Evolutionary conservation across 64 coral and sea anemone genomes (phyloP).

Genomic region (Cladopsammia gracilis): DNA sequence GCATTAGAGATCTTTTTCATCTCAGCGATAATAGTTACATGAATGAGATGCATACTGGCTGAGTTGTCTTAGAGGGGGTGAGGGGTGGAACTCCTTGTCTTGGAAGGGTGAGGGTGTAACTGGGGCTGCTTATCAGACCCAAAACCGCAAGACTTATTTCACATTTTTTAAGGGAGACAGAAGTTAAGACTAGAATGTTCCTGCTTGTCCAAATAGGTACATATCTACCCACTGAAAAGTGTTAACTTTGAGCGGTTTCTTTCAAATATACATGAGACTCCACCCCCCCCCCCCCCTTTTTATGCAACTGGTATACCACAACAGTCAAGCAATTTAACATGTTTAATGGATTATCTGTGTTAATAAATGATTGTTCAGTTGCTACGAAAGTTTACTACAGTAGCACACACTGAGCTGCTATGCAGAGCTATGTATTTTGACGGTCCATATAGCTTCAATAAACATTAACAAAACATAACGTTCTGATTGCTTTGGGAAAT

Average conservation of each 20-base stretch:
- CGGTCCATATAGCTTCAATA: slow-evolving; percentile 23
- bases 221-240: neutral
- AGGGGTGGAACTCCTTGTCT: slow-evolving; percentile 1
- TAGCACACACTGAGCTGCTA: slow-evolving; percentile 12
- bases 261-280: slow-evolving; percentile 4
- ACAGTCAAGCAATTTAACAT: neutral
- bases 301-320: slow-evolving; percentile 16
- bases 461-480: slow-evolving; percentile 21
- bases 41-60: neutral
- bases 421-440: slow-evolving; percentile 18
- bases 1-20: neutral
- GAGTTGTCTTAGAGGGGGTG: neutral
- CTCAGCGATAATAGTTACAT: neutral
- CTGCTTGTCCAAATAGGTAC: neutral
- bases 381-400: neutral
- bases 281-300: slow-evolving; percentile 23
- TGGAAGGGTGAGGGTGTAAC: neutral
- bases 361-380: slow-evolving; percentile 16
- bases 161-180: neutral
- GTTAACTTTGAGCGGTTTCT: slow-evolving; percentile 10
- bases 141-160: too few relatives aligned
- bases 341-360: slow-evolving; percentile 1
- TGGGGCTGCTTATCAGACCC: neutral
- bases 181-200: slow-evolving; percentile 3
- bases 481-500: slow-evolving; percentile 14